Evolutionary conservation across 1,140 invertebrate species (phyloP).

Genomic region (Hylyphantes graminicola): DNA sequence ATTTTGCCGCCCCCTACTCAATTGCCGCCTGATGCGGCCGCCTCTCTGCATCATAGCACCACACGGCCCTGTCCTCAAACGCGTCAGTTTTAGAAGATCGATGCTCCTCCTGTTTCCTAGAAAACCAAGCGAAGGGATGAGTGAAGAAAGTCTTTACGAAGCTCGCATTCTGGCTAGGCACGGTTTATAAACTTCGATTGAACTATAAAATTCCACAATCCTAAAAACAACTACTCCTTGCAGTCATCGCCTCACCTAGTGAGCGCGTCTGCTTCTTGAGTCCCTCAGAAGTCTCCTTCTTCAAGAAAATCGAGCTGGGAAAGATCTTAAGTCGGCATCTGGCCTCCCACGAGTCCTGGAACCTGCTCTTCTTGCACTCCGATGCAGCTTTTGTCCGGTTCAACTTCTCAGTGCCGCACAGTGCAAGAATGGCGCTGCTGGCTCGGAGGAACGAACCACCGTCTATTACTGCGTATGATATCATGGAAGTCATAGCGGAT

Average conservation of each 20-base stretch:
- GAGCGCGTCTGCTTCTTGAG: conserved; percentile 46
- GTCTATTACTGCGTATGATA: conserved; percentile 95
- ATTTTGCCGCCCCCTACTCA: too few species aligned
- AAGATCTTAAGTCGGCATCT: conserved; percentile 81
- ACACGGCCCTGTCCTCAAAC: too few species aligned
- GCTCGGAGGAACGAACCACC: conserved; percentile 90
- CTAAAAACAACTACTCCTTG: too few species aligned
- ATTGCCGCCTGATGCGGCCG: too few species aligned
- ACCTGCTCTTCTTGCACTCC: conserved; percentile 94
- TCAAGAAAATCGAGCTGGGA: conserved; percentile 85
- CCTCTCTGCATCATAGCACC: too few species aligned
- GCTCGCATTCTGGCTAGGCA: too few species aligned
- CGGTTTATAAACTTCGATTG: too few species aligned
- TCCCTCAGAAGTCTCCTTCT: conserved; percentile 90
- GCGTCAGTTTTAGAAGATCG: too few species aligned
- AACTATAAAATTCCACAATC: too few species aligned
- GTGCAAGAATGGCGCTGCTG: conserved; percentile 93
- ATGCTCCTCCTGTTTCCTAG: too few species aligned
- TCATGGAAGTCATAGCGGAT: conserved; percentile 83
- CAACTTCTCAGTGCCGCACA: conserved; percentile 90
- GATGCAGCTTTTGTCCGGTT: conserved; percentile 94
- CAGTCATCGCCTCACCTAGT: conserved; percentile 1
- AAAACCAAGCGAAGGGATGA: too few species aligned
- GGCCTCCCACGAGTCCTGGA: conserved; percentile 93
- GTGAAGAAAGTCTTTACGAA: too few species aligned